Percentiles rank a stretch among this genome's conserved stretches.
These are phyloP conservation scores for Stichopus horrens DNA, from an alignment of 53 echinoderm and acorn worm species.

Conservation along the genomic window DNA sequence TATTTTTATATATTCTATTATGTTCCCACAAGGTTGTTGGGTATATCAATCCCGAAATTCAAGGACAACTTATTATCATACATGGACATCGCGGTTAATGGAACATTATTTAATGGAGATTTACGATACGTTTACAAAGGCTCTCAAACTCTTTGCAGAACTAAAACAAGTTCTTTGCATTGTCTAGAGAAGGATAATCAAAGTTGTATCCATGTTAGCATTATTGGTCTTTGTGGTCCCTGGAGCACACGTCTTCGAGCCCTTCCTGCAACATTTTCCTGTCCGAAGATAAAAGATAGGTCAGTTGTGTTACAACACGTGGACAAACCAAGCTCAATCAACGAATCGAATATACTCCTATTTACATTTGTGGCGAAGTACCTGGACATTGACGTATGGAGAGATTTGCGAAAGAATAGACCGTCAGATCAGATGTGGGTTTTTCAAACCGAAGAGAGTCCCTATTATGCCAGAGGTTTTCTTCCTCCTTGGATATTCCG, in stretches of 20 bases:
- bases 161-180: not conserved
- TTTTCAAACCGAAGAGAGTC: constrained; percentile 29
- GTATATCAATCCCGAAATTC: too few species aligned
- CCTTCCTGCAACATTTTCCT: constrained; percentile 12
- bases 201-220: not conserved
- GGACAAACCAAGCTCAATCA: constrained; percentile 2
- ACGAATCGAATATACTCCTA: constrained; percentile 2
- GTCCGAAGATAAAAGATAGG: not conserved
- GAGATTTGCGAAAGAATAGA: constrained; percentile 1
- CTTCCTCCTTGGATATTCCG: constrained; percentile 27
- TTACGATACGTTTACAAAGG: not conserved
- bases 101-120: too few species aligned
- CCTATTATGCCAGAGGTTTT: constrained; percentile 1
- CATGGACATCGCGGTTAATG: too few species aligned
- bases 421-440: constrained; percentile 38
- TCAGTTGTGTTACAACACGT: not conserved
- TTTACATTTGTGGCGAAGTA: constrained; percentile 32
- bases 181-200: not conserved
- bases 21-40: too few species aligned
- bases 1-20: too few species aligned
- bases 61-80: too few species aligned
- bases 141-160: not conserved
- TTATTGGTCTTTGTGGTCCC: constrained; percentile 12
- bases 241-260: not conserved
- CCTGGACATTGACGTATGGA: constrained; percentile 29